These are phyloP conservation scores for Rhinolophus sinicus DNA, from an alignment of 2,113 vertebrate genomes.

Conservation along the genomic window DNA sequence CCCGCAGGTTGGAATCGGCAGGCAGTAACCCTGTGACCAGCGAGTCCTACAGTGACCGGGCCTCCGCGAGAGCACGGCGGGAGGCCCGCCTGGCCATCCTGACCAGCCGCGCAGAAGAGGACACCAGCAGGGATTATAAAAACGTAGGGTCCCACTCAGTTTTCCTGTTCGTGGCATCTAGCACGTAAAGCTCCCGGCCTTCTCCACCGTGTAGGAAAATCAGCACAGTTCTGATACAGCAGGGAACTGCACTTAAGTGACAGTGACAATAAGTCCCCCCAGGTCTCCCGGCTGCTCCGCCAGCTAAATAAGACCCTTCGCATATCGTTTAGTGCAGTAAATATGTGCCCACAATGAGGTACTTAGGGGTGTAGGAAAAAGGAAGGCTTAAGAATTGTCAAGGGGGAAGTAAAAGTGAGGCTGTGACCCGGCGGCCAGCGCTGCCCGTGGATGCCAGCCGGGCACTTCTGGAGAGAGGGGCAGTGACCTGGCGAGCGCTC, in stretches of 20 bases:
- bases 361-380: too few relatives aligned
- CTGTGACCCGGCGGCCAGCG: too few relatives aligned
- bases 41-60: slow-evolving; percentile 89
- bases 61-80: slow-evolving; percentile 91
- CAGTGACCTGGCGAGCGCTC: too few relatives aligned
- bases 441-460: too few relatives aligned
- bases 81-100: slow-evolving; percentile 92
- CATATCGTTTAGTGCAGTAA: not conserved
- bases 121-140: slow-evolving; percentile 92
- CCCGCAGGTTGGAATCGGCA: slow-evolving; percentile 90
- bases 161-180: not conserved
- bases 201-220: not conserved
- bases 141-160: slow-evolving; percentile 85
- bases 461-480: too few relatives aligned
- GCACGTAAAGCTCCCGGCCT: not conserved
- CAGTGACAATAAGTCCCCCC: too few relatives aligned
- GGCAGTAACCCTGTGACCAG: slow-evolving; percentile 78
- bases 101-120: slow-evolving; percentile 89
- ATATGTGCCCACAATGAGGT: not conserved
- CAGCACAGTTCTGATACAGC: not conserved
- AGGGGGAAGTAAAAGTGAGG: too few relatives aligned
- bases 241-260: not conserved
- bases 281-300: too few relatives aligned
- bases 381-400: too few relatives aligned
- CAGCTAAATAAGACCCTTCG: too few relatives aligned